These are phyloP conservation scores for Acanthopleura granulata DNA, from an alignment of 2,888 invertebrate genomes.

Conservation along the genomic window DNA sequence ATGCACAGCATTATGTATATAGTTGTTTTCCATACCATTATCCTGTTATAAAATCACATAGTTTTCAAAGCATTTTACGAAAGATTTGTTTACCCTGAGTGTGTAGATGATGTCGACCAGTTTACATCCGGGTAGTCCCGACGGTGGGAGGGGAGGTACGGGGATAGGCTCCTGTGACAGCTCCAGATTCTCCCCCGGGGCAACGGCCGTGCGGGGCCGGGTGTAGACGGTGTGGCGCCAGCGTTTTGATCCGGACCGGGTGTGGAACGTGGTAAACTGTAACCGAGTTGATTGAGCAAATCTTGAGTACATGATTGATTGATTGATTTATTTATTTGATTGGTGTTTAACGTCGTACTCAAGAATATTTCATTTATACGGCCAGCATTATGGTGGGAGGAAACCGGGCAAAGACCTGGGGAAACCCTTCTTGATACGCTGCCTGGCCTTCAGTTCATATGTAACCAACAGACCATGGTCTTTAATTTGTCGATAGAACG, in stretches of 20 bases:
- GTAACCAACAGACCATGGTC: too few species aligned
- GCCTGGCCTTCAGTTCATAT: too few species aligned
- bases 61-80: not conserved
- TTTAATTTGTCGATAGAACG: too few species aligned
- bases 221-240: not conserved
- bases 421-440: too few species aligned
- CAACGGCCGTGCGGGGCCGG: not conserved
- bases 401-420: too few species aligned
- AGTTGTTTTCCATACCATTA: too few species aligned
- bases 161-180: not conserved
- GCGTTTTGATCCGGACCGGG: constrained; percentile 12
- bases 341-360: too few species aligned
- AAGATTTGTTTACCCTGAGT: not conserved
- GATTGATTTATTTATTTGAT: too few species aligned
- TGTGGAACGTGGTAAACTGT: constrained; percentile 2
- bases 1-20: too few species aligned
- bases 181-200: not conserved
- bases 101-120: not conserved
- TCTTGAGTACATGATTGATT: not conserved
- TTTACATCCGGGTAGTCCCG: constrained; percentile 12
- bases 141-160: not conserved
- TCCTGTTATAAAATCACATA: too few species aligned
- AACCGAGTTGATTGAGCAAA: not conserved
- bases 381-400: too few species aligned
- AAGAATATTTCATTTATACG: too few species aligned